Percentiles rank a stretch among this genome's conserved stretches.
Evolutionary conservation across 2,113 vertebrate species (phyloP).

Genomic region (Gymnobelideus leadbeateri): DNA sequence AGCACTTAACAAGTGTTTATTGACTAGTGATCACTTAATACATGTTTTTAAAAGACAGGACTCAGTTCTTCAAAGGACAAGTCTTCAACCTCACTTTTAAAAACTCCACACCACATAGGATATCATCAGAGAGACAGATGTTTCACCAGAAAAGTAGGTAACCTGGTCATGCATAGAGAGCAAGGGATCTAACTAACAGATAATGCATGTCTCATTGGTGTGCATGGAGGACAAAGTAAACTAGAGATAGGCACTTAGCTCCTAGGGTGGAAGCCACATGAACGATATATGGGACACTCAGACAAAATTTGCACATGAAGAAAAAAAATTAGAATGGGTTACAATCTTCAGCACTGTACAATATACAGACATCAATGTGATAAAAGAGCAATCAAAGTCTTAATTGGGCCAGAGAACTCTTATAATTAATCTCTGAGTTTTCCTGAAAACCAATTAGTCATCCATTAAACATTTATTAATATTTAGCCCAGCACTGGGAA

Average conservation of each 20-base stretch:
- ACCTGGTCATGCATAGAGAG: not conserved
- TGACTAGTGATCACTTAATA: not conserved
- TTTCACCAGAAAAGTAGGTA: not conserved
- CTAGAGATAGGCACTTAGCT: not conserved
- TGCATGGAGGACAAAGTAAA: not conserved
- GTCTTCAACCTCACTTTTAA: not conserved
- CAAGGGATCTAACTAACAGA: not conserved
- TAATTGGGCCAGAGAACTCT: not conserved
- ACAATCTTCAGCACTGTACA: not conserved
- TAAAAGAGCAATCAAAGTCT: not conserved
- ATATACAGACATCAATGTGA: not conserved
- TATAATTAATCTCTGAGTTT: not conserved
- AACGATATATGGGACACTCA: not conserved
- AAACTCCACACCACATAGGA: not conserved
- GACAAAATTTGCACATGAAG: not conserved
- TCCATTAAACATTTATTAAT: not conserved
- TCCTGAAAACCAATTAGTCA: no score
- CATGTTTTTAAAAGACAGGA: conserved; percentile 17
- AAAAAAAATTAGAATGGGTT: not conserved
- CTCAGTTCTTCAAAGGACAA: not conserved
- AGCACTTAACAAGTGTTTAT: not conserved
- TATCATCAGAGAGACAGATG: not conserved
- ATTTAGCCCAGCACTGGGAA: not conserved
- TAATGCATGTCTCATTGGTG: not conserved
- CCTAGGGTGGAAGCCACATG: no score